Evolutionary conservation across 2,888 invertebrate species (phyloP).

Genomic region (Pristionchus exspectatus): DNA sequence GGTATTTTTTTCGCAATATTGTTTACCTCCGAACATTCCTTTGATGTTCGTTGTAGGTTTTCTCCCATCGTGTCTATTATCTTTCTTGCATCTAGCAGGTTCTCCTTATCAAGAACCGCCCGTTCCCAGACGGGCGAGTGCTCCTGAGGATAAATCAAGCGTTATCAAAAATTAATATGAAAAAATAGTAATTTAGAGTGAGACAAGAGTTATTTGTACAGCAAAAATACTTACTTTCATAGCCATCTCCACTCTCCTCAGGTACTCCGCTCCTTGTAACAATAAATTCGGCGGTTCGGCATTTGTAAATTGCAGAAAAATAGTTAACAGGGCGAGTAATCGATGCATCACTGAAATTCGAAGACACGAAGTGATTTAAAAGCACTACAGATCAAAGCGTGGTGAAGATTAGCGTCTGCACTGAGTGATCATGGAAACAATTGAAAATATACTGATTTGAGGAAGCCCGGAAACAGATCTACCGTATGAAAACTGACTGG

Average conservation of each 20-base stretch:
- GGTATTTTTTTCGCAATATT: no score
- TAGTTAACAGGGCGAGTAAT: background rate
- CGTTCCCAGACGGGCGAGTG: conserved; percentile 12
- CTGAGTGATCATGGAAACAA: background rate
- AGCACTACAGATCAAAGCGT: background rate
- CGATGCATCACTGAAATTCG: background rate
- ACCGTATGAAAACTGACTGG: background rate
- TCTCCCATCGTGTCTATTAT: background rate
- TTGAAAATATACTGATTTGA: background rate
- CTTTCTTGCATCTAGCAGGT: background rate
- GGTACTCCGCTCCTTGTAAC: background rate
- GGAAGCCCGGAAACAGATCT: background rate
- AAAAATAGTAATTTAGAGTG: no score
- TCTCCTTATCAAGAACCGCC: background rate
- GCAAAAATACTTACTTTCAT: background rate
- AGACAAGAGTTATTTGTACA: no score
- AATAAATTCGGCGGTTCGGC: conserved; percentile 22
- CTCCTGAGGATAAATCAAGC: background rate
- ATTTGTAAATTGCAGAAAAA: background rate
- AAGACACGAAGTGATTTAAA: background rate
- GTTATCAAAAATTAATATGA: no score
- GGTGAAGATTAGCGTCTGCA: background rate
- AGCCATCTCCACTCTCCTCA: background rate
- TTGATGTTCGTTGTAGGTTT: background rate
- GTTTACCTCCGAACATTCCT: background rate